phyloP scores from a whole-genome alignment of 1,140 invertebrate species.

The Cepaea nemoralis region DNA sequence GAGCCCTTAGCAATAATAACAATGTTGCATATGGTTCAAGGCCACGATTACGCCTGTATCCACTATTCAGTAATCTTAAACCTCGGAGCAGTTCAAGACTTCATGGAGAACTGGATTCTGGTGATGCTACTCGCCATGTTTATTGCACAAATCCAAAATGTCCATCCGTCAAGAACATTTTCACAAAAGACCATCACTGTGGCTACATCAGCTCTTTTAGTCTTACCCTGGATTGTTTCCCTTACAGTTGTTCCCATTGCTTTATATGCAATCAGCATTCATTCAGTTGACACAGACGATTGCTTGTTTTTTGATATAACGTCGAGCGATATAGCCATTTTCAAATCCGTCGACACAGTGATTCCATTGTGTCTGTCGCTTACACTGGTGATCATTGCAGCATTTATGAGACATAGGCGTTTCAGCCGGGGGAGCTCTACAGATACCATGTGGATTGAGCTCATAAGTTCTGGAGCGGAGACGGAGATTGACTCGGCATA shows the following conservation, averaged over 20 bases:
- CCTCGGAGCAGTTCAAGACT: background rate
- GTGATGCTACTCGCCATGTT: background rate
- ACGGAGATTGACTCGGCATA: background rate
- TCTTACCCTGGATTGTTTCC: background rate
- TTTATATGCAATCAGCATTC: background rate
- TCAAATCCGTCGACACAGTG: slow-evolving; percentile 2
- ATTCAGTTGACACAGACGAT: background rate
- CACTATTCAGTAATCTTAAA: background rate
- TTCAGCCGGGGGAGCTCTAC: background rate
- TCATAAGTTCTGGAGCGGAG: background rate
- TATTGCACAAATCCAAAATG: background rate
- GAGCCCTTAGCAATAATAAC: too few relatives aligned
- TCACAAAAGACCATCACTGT: background rate
- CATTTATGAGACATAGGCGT: background rate
- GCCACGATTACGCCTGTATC: background rate
- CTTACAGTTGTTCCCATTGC: background rate
- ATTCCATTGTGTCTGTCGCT: background rate
- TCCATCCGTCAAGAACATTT: background rate
- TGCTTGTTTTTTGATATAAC: background rate
- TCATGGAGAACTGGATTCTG: background rate
- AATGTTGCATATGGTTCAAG: too few relatives aligned
- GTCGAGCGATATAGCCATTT: too few relatives aligned
- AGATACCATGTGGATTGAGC: background rate
- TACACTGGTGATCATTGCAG: background rate
- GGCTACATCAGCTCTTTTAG: background rate